Conservation (phyloP, 2,888 invertebrate species). For the Biston betularia region DNA sequence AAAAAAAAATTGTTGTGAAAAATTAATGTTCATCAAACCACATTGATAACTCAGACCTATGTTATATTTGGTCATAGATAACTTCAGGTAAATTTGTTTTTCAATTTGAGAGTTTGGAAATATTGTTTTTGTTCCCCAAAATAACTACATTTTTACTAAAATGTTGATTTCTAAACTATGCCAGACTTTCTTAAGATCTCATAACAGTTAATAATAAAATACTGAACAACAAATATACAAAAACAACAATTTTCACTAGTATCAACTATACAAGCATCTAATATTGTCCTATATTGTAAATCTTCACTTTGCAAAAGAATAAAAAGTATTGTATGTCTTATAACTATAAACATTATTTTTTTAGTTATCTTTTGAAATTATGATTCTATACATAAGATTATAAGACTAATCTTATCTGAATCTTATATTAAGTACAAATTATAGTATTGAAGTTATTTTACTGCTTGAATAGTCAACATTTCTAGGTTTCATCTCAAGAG, state of each 20-base stretch:
- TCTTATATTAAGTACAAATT: constrained; percentile 39
- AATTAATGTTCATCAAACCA: too few relatives aligned
- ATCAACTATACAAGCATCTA: constrained; percentile 13
- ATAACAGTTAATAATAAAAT: constrained; percentile 11
- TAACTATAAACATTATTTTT: constrained; percentile 3
- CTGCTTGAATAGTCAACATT: constrained; percentile 16
- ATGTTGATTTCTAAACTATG: background rate
- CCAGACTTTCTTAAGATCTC: constrained; percentile 1
- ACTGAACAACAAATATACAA: constrained; percentile 31
- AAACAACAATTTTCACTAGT: constrained; percentile 13
- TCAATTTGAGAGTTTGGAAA: background rate
- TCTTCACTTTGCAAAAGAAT: background rate
- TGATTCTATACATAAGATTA: constrained; percentile 42
- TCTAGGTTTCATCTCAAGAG: constrained; percentile 19
- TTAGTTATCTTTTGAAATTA: constrained; percentile 19
- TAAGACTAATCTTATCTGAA: constrained; percentile 42
- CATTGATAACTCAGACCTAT: too few relatives aligned
- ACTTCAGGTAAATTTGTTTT: background rate
- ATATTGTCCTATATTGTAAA: background rate
- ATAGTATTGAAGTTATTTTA: constrained; percentile 15
- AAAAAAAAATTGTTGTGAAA: too few relatives aligned
- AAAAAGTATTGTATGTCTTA: constrained; percentile 1
- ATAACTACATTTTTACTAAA: background rate
- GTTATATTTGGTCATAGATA: too few relatives aligned
- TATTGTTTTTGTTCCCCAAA: background rate